These are phyloP conservation scores for Hylomyscus alleni DNA, from an alignment of 2,797 vertebrate genomes.

Conservation along the genomic window DNA sequence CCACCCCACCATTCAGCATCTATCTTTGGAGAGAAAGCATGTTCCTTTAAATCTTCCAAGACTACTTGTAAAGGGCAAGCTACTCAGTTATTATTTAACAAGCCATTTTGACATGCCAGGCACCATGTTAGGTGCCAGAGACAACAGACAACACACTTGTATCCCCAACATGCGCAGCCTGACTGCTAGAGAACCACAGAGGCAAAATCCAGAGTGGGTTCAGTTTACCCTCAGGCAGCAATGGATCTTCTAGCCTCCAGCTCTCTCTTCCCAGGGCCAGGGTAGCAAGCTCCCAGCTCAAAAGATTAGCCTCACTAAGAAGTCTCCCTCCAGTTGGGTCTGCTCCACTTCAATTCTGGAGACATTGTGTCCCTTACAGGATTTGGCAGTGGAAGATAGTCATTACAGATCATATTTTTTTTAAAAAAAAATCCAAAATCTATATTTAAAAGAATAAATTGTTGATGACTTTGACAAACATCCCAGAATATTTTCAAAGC, in stretches of 20 bases:
- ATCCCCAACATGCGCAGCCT: neutral
- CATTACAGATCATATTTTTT: neutral
- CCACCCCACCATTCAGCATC: neutral
- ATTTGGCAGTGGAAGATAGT: neutral
- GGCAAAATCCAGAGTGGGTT: neutral
- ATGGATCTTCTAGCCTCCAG: neutral
- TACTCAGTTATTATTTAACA: neutral
- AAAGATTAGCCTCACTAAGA: neutral
- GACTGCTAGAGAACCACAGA: neutral
- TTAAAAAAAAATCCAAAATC: neutral
- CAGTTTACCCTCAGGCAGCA: neutral
- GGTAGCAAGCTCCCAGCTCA: neutral
- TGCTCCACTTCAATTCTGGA: neutral
- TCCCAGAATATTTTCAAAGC: neutral
- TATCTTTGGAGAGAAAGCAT: neutral
- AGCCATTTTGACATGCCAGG: neutral
- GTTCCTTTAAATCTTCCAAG: neutral
- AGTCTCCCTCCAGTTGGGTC: accelerated
- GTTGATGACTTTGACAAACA: neutral
- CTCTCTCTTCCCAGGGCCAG: neutral
- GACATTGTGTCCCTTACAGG: neutral
- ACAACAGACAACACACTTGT: too few relatives aligned
- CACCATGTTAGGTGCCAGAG: neutral
- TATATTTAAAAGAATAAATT: neutral
- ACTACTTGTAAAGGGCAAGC: neutral